Evolutionary conservation across 1,140 invertebrate species (phyloP), one percentile per base, ranked within the genome.

Genomic region (Belonocnema kinseyi): DNA sequence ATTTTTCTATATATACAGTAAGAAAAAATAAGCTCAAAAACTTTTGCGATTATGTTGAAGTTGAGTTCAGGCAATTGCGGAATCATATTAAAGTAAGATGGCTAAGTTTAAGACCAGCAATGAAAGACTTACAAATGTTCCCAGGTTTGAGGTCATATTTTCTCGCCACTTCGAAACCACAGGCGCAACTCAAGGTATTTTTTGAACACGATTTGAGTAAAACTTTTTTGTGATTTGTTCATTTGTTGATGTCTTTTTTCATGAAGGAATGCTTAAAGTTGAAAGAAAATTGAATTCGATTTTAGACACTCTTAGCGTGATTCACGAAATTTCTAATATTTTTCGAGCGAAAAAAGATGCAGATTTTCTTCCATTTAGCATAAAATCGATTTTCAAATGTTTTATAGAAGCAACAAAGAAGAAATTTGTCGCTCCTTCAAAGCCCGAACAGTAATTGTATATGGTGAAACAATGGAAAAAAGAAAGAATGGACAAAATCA

Each of bases 1-100:
- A 83, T 73, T 88, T 88, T 77, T 80, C 79, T 75, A 84, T 86
- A 50, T 88, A 86, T 74, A 87, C 84, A 19, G 82, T 86, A 16
- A 53, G 76, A 76, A 79, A 77, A 14, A 74, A 75, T 58, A 16
- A 17, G 40, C 72, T 86, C 14, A 83, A 84, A 82, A 79, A 82
- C 54, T 88, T 85, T 83, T 85, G 77, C 75, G 81, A 87, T 50
- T 80, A 70, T 79, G 77, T 54, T 17, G 77, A 82, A 12, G 54
- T 80, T 12, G 77, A 85, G 17, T 51, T 19, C 10, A 13, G 46
- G 17, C 46, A 19, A 11, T 50, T 73, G 13, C 5, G 52, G 46
- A 52, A 50, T n/a, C 46, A 73, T 13, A 51, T n/a, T n/a, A 13
- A 21, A n/a, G 52, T 51, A 4, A 16, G 72, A n/a, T 73, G 4